Evolutionary conservation across 2,888 invertebrate genomes (phyloP), one percentile per base, ranked within the genome.

Genomic region (Neuroscelio doddi): DNA sequence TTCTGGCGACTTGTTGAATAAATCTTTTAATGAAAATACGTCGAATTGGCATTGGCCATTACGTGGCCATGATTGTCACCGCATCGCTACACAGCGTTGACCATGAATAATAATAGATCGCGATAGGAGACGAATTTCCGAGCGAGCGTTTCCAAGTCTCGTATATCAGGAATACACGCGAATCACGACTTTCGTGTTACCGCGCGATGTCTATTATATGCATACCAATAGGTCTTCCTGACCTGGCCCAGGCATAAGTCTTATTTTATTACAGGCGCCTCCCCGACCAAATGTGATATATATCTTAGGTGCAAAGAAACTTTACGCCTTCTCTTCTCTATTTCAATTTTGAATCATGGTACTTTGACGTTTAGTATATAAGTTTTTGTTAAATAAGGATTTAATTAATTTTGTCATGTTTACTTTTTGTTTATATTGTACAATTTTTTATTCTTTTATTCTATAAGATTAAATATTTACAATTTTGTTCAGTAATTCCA

Each of bases 141-240:
- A 65, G 59, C 50, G 64, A 64, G 49, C 50, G 44, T 68, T 68
- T 65, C 56, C 49, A 56, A 50, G 64, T 61, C 64, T 56, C 66
- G 72, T 68, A 69, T 79, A 80, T 79, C 76, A 78, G 71, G 73
- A 73, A 72, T 52, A 66, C 70, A 77, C 75, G 72, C 74, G 74
- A 73, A 76, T 80, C 80, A 80, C 80, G 80, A 80, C 75, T 79
- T 77, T 76, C 79, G 71, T 79, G 80, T 80, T 77, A 71, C 74
- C 67, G 57, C 47, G 64, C 66, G 69, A 69, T 72, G 65, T 63
- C 62, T 68, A 70, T 73, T 64, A 57, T 68, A 66, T 65, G 67
- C 68, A 70, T 58, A 70, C 66, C 66, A 67, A 68, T 72, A 69
- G 68, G 62, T 42, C 39, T 53, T 57, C 59, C 56, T 59, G 59